Conservation (phyloP, 2,888 invertebrate genomes). For the Drosophila basisetae region DNA sequence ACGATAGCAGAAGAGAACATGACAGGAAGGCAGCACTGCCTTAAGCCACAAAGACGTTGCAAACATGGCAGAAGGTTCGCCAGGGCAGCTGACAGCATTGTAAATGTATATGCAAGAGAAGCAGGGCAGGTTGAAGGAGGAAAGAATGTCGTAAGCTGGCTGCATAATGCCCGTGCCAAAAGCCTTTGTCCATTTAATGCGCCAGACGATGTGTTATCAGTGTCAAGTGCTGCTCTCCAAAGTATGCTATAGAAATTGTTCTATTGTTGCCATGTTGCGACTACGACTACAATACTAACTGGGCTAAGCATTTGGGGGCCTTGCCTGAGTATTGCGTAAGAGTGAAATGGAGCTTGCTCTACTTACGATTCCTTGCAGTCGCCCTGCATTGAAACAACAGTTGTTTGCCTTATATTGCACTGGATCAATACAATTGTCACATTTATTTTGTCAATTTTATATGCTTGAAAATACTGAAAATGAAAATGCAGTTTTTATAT, state of each 20-base stretch:
- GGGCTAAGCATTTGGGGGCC: conserved; percentile 30
- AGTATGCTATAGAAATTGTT: conserved; percentile 61
- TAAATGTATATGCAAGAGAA: conserved; percentile 6
- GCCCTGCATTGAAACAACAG: conserved; percentile 1
- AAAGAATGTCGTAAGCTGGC: conserved; percentile 35
- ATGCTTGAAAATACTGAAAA: background rate
- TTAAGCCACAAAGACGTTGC: conserved; percentile 41
- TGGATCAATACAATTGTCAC: conserved; percentile 3
- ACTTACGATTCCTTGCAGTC: conserved; percentile 34
- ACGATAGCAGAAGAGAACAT: conserved; percentile 42
- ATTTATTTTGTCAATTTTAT: conserved; percentile 20
- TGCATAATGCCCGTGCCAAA: conserved; percentile 57
- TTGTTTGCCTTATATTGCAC: background rate
- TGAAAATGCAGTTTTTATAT: background rate
- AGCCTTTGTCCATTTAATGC: conserved; percentile 75
- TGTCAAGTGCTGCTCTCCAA: conserved; percentile 78
- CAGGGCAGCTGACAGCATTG: conserved; percentile 15
- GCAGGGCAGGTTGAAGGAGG: background rate
- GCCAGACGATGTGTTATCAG: conserved; percentile 77
- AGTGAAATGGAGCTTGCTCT: conserved; percentile 55
- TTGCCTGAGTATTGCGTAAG: conserved; percentile 13
- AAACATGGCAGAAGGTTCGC: background rate
- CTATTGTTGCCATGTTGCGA: conserved; percentile 33
- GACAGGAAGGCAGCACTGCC: conserved; percentile 47
- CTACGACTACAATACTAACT: conserved; percentile 28